Conservation (phyloP, 1,140 invertebrate species). For the Drosophila gunungcola region DNA sequence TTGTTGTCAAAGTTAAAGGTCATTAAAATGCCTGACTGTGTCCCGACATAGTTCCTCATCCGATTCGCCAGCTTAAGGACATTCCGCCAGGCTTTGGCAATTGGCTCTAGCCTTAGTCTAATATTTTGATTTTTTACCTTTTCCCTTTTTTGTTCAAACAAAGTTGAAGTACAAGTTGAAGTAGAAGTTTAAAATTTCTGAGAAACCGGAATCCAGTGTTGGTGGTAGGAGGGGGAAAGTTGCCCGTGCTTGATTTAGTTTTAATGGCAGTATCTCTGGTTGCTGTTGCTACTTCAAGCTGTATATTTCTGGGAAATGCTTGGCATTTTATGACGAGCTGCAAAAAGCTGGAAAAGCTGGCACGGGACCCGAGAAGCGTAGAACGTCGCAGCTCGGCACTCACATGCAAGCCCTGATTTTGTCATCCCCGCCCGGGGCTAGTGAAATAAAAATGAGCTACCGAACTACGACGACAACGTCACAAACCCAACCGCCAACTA, state of each 20-base stretch:
- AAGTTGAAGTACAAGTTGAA: slow-evolving; percentile 41
- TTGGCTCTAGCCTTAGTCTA: slow-evolving; percentile 32
- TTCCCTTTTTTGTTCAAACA: slow-evolving; percentile 14
- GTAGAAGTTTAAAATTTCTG: slow-evolving; percentile 42
- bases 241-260: slow-evolving; percentile 57
- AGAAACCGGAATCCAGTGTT: slow-evolving; percentile 35
- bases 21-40: slow-evolving; percentile 64
- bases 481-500: slow-evolving; percentile 39
- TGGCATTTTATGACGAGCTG: slow-evolving; percentile 70
- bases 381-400: slow-evolving; percentile 17
- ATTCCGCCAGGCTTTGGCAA: slow-evolving; percentile 42
- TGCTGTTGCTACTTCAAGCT: slow-evolving; percentile 19
- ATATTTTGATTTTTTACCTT: slow-evolving; percentile 6
- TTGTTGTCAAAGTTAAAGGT: slow-evolving; percentile 66
- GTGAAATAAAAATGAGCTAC: slow-evolving; percentile 79
- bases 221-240: neutral
- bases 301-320: slow-evolving; percentile 53
- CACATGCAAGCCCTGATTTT: slow-evolving; percentile 64
- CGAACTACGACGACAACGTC: slow-evolving; percentile 46
- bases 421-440: slow-evolving; percentile 60
- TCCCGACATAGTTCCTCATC: slow-evolving; percentile 35
- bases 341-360: slow-evolving; percentile 16
- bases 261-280: slow-evolving; percentile 53
- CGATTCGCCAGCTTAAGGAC: slow-evolving; percentile 47
- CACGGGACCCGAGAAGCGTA: slow-evolving; percentile 9